phyloP scores from a whole-genome alignment of 2,888 invertebrate genomes.

The Achlya flavicornis region DNA sequence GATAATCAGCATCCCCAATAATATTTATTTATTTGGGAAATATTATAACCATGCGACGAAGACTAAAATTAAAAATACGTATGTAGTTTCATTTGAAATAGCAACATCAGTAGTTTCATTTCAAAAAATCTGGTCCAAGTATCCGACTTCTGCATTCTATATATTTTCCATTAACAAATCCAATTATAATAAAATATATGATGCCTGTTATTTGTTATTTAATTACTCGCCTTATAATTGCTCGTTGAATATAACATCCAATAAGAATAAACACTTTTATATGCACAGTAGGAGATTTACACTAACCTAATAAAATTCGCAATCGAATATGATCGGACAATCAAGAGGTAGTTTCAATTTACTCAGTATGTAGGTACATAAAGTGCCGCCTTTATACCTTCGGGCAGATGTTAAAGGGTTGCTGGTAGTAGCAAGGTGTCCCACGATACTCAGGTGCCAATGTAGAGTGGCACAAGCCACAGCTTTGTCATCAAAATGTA shows the following conservation, averaged over 20 bases:
- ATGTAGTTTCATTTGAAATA: too few relatives aligned
- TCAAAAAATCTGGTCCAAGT: background rate
- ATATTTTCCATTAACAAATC: background rate
- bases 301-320: constrained; percentile 10
- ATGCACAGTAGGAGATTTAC: constrained; percentile 15
- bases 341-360: constrained; percentile 4
- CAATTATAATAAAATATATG: constrained; percentile 4
- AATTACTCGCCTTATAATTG: constrained; percentile 7
- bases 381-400: constrained; percentile 20
- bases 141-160: background rate
- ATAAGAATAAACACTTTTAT: constrained; percentile 12
- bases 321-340: constrained; percentile 11
- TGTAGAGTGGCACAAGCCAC: constrained; percentile 72
- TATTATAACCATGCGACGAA: background rate
- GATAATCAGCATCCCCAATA: too few relatives aligned
- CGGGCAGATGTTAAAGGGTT: constrained; percentile 75
- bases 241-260: background rate
- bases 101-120: background rate
- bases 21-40: background rate
- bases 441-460: constrained; percentile 65
- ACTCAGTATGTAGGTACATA: constrained; percentile 13
- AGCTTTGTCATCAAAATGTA: constrained; percentile 61
- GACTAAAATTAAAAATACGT: too few relatives aligned
- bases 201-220: constrained; percentile 7
- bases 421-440: constrained; percentile 72